These are phyloP conservation scores for Ashinkailepas kermadecensis DNA, from an alignment of 2,888 invertebrate genomes.

Conservation along the genomic window DNA sequence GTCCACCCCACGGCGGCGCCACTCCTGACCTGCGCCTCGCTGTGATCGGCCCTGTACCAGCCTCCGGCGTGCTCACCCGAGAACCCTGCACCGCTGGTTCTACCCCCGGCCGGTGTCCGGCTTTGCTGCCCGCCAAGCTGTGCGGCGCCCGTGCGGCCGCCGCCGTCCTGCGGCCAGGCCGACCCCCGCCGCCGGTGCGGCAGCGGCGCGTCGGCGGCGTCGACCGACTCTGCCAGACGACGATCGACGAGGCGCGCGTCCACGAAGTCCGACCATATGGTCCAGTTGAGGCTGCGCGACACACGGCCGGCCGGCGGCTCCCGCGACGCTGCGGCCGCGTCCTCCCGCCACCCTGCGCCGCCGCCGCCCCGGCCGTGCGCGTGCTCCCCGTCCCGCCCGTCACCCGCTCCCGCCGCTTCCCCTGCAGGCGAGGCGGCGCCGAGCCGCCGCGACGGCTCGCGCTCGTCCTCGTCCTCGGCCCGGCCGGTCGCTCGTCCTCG, in stretches of 20 bases:
- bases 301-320: conserved; percentile 22
- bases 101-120: too few species aligned
- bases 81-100: too few species aligned
- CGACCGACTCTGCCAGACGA: not conserved
- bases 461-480: too few species aligned
- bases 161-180: not conserved
- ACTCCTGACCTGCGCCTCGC: too few species aligned
- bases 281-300: conserved; percentile 15
- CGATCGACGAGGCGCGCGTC: not conserved
- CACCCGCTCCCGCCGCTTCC: too few species aligned
- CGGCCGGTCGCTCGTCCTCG: too few species aligned
- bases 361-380: too few species aligned
- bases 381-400: too few species aligned
- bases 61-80: too few species aligned
- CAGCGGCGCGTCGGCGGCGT: not conserved
- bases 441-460: not conserved
- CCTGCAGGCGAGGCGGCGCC: not conserved
- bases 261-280: not conserved
- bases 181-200: not conserved
- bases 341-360: conserved; percentile 14
- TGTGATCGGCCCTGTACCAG: too few species aligned
- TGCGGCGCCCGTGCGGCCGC: not conserved
- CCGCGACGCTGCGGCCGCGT: conserved; percentile 18
- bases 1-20: too few species aligned
- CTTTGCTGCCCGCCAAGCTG: too few species aligned